A percentile compares a stretch with the other conserved stretches of the same genome.
phyloP scores from a whole-genome alignment of 2,888 invertebrate genomes.

The Ichneumon xanthorius region DNA sequence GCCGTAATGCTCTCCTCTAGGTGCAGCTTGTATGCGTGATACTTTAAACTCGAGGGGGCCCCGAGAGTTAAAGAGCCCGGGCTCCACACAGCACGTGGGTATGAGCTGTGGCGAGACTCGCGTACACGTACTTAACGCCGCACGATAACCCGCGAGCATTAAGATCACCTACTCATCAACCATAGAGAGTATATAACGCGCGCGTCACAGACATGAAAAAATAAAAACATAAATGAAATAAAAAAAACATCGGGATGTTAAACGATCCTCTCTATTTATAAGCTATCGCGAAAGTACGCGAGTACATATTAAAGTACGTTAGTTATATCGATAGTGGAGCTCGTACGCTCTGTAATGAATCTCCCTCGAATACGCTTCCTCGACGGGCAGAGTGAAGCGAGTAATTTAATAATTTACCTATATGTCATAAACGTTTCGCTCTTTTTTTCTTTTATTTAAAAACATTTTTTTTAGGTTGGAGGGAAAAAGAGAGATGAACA shows the following conservation, averaged over 20 bases:
- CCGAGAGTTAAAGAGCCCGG: slow-evolving; percentile 48
- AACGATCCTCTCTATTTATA: slow-evolving; percentile 49
- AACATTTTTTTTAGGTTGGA: not conserved
- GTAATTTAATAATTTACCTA: slow-evolving; percentile 50
- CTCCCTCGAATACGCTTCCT: slow-evolving; percentile 19
- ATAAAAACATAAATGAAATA: not conserved
- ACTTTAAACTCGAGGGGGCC: slow-evolving; percentile 49
- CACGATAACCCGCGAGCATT: slow-evolving; percentile 56
- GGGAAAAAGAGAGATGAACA: not conserved
- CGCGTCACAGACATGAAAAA: not conserved
- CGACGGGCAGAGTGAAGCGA: not conserved
- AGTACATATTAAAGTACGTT: slow-evolving; percentile 1
- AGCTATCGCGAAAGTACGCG: slow-evolving; percentile 6
- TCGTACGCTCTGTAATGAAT: slow-evolving; percentile 42
- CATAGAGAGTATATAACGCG: slow-evolving; percentile 8
- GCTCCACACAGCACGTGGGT: slow-evolving; percentile 47
- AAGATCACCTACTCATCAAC: slow-evolving; percentile 56
- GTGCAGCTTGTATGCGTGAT: slow-evolving; percentile 51
- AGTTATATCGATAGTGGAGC: slow-evolving; percentile 44
- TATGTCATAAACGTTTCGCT: slow-evolving; percentile 42
- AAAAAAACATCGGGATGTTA: slow-evolving; percentile 37
- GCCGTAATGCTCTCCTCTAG: slow-evolving; percentile 20
- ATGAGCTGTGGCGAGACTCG: slow-evolving; percentile 30
- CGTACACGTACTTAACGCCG: slow-evolving; percentile 54
- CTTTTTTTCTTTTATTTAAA: not conserved